These are phyloP conservation scores for Pristionchus mayeri DNA, from an alignment of 2,888 invertebrate genomes.

Conservation along the genomic window DNA sequence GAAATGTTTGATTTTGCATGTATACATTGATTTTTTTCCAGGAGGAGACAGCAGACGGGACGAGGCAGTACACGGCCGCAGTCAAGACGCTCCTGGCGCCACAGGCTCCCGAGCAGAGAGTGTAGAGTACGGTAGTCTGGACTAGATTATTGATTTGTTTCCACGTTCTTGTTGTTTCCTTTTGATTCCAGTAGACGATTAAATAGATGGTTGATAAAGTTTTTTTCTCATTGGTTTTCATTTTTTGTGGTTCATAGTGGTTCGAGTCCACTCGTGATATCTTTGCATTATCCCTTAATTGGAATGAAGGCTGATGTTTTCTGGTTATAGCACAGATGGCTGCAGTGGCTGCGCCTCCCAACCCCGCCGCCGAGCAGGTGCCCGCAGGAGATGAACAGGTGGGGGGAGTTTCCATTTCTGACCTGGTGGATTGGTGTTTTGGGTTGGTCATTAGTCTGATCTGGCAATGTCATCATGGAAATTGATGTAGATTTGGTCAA, in stretches of 20 bases:
- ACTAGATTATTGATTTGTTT: conserved; percentile 23
- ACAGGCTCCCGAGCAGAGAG: neutral
- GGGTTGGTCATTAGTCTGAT: too few species aligned
- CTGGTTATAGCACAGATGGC: conserved; percentile 14
- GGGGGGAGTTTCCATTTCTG: neutral
- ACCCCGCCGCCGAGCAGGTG: neutral
- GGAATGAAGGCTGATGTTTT: neutral
- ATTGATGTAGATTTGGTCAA: too few species aligned
- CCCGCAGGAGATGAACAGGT: conserved; percentile 20
- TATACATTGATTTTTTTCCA: conserved; percentile 40
- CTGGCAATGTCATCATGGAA: too few species aligned
- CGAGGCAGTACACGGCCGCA: conserved; percentile 58
- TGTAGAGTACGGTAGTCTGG: neutral
- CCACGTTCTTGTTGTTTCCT: neutral
- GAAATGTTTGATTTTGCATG: neutral
- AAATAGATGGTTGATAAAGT: conserved; percentile 3
- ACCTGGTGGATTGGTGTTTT: neutral
- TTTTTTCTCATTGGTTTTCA: neutral
- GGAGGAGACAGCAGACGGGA: conserved; percentile 61
- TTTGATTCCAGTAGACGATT: neutral
- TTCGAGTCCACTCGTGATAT: neutral
- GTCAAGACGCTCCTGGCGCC: conserved; percentile 57
- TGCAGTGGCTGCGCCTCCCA: conserved; percentile 33
- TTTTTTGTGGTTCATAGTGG: neutral
- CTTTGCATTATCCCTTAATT: neutral